Evolutionary conservation across 2,888 invertebrate genomes (phyloP), one percentile per base, ranked within the genome.

Genomic region (Cabera pusaria): DNA sequence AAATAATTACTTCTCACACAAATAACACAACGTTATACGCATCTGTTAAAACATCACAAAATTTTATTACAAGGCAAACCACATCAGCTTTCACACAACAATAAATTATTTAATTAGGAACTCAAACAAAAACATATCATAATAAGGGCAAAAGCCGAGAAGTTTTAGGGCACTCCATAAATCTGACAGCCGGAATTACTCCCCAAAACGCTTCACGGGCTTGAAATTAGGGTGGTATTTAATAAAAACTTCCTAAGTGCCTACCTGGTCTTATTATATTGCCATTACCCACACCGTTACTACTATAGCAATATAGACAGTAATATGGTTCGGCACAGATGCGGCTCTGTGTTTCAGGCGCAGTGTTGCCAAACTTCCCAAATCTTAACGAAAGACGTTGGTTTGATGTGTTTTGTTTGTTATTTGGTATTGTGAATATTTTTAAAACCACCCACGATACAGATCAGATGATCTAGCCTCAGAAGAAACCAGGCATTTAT

Each of bases 201-300:
- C 35, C 49, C 36, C 18, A 9, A 36, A 47, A 49, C 35, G 33
- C 33, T 41, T 45, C 32, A 33, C 49, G 36, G 32, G 41, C 33
- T 38, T 41, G 39, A 47, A 52, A 47, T 45, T 47, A 44, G 50
- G 48, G 50, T 31, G 50, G 44, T 53, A 53, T 53, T 50, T 46
- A 49, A 46, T 50, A 50, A 49, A 47, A 48, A 48, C 42, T 52
- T 48, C 38, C 38, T 18, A 49, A 53, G 48, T 53, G 42, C 42
- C 39, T 53, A 49, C 50, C 50, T 53, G 48, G 20, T 31, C 42
- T 50, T 50, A 46, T 53, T 50, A 53, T 47, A 42, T 40, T 24
- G 32, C 44, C 40, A 46, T 52, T 52, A 54, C 38, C 22, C 16
- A 22, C 6, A 25, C 5, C 22, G 22, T 9, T 18, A 2, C n/a